Percentiles rank a stretch among this genome's conserved stretches.
phyloP scores from a whole-genome alignment of 2,113 vertebrate species.

The Ceuthmochares aereus region DNA sequence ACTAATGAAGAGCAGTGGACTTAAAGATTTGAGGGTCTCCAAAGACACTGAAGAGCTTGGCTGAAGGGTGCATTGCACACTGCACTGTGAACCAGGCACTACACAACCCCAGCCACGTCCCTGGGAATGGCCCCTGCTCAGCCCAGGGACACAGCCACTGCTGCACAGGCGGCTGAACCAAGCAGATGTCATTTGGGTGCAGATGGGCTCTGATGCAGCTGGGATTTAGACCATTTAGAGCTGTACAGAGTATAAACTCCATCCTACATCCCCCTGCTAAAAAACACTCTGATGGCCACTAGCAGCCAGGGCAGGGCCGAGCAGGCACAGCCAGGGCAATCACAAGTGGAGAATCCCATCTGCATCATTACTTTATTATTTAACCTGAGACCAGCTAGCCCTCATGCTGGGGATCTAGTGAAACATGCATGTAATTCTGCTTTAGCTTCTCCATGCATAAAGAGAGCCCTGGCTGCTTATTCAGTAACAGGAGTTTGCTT shows the following conservation, averaged over 20 bases:
- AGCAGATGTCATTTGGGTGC: neutral
- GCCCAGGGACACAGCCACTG: fast-evolving
- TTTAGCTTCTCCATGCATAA: neutral
- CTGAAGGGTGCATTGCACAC: fast-evolving
- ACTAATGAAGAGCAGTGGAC: neutral
- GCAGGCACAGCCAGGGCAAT: neutral
- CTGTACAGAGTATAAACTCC: neutral
- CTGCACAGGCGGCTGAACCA: fast-evolving
- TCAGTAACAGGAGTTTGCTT: neutral
- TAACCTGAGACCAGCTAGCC: neutral
- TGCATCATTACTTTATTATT: neutral
- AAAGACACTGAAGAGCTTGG: neutral
- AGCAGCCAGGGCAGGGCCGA: neutral
- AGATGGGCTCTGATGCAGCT: fast-evolving
- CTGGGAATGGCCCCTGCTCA: fast-evolving
- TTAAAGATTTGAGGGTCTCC: neutral
- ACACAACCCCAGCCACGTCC: fast-evolving
- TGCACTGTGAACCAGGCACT: neutral
- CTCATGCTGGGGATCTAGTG: no score
- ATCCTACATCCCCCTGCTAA: neutral
- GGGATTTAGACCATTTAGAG: neutral
- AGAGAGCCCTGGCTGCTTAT: neutral
- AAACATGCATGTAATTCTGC: neutral
- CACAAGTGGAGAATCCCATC: neutral
- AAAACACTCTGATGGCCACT: neutral